Conservation (phyloP, 2,113 vertebrate genomes). For the Amazona vittata region DNA sequence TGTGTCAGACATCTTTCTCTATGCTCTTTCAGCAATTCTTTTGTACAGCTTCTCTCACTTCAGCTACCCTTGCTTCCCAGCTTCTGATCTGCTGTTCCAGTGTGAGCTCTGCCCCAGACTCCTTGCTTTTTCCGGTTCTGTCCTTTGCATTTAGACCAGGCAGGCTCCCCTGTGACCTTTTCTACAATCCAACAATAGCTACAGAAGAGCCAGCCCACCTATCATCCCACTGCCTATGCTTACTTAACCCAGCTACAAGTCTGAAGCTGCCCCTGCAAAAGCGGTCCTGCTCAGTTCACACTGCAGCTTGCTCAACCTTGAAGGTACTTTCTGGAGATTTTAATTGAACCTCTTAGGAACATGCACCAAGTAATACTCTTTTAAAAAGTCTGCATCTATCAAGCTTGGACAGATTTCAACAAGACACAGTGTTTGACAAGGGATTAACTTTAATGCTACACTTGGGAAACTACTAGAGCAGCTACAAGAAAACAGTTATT, state of each 20-base stretch:
- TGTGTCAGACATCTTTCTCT: neutral
- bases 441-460: neutral
- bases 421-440: neutral
- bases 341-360: neutral
- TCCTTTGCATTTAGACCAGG: neutral
- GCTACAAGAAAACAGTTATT: neutral
- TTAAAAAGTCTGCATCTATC: neutral
- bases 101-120: neutral
- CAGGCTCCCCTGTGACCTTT: neutral
- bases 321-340: neutral
- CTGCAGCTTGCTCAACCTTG: neutral
- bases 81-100: neutral
- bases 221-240: neutral
- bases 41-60: neutral
- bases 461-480: neutral
- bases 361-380: neutral
- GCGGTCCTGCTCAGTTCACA: neutral
- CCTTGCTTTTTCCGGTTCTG: neutral
- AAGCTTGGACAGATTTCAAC: slow-evolving; percentile 11
- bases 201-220: neutral
- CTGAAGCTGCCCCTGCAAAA: neutral
- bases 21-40: neutral
- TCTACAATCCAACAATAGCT: neutral
- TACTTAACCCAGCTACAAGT: neutral
- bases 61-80: neutral